Base-by-base conservation (phyloP, 30 jellyfish, hydroid and myxozoan species). In the Turritopsis rubra region DNA sequence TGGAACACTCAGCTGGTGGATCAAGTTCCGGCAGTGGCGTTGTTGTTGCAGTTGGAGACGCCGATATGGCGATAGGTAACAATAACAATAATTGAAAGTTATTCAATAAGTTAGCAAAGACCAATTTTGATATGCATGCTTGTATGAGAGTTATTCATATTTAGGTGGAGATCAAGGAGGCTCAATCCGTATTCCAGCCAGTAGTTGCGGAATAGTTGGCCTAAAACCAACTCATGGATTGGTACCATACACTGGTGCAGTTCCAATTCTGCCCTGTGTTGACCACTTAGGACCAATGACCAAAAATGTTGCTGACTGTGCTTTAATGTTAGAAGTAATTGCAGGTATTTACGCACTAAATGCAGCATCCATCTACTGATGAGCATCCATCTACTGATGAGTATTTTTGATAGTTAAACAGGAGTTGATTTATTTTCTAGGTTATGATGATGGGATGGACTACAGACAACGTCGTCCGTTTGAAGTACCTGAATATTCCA, bases 181-280 rank as follows among this genome's bases (percentile, higher is more conserved):
- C 13, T 74, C 82, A 0, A 29, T 74, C 24, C 74, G 82, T 8
- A 23, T 74, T 31, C 82, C 82, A 74, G 52, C 82, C 53, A 24
- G 65, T 74, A 74, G 0, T n/a, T 74, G 82, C 31, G 82, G 82
- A 21, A 74, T 74, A 21, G 70, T 74, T 74, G 82, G 65, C 24
- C 31, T 74, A 16, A 74, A 74, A 74, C 82, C 82, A 23, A 74
- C 82, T n/a, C 82, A 74, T 74, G 82, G 82, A 29, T 74, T 74
- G 82, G 82, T 74, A 26, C 82, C 82, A 13, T 74, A 74, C 82
- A 74, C 82, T 29, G 53, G 65, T 23, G 82, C 82, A 16, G 4
- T 29, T 13, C 82, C 82, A 7, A 72, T 72, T 0, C 20, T 72
- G 19, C 1, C 80, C 0, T 21, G 30, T 25, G 28, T 72, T 25